Evolutionary conservation across 2,888 invertebrate species (phyloP).

Genomic region (Limnephilus auricula): DNA sequence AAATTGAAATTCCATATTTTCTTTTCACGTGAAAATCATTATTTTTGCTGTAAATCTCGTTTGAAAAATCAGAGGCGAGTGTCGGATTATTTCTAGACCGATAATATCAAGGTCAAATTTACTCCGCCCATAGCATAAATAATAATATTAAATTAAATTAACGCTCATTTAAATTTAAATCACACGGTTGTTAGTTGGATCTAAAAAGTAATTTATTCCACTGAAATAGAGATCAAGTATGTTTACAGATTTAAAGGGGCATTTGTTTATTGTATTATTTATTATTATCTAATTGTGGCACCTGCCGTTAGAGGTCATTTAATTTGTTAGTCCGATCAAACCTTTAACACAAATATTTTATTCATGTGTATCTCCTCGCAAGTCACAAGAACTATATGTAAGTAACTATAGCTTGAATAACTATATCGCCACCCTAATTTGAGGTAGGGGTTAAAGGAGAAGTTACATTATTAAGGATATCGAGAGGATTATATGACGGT

Average conservation of each 20-base stretch:
- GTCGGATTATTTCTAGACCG: background rate
- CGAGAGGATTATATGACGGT: too few relatives aligned
- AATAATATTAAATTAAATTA: background rate
- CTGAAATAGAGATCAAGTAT: background rate
- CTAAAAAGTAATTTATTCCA: background rate
- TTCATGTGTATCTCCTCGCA: background rate
- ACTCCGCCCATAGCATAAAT: background rate
- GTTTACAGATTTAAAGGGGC: background rate
- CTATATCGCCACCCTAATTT: background rate
- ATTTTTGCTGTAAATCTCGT: background rate
- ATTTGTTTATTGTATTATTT: background rate
- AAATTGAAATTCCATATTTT: too few relatives aligned
- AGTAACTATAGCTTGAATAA: background rate
- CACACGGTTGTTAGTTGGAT: background rate
- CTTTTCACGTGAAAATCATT: too few relatives aligned
- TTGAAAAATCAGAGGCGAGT: background rate
- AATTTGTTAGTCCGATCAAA: background rate
- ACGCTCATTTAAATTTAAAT: background rate
- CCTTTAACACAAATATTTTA: background rate
- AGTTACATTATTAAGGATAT: background rate
- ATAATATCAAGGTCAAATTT: background rate
- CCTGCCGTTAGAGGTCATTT: background rate
- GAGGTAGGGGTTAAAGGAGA: background rate
- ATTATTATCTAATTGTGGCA: background rate
- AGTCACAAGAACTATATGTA: background rate